Conservation (phyloP, 2,113 vertebrate species). For the Ptilorrhoa leucosticta region DNA sequence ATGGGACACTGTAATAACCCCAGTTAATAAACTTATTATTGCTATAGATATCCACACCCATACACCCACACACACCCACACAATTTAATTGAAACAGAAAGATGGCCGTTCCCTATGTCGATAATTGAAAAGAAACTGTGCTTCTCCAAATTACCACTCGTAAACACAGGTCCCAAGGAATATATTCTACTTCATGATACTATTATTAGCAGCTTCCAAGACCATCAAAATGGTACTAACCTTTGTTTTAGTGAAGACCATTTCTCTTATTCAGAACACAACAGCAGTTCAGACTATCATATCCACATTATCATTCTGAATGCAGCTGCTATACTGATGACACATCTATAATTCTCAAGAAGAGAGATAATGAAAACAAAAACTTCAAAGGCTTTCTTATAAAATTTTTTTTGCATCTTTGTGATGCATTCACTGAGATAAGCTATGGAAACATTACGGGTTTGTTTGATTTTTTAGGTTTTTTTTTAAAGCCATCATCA, state of each 20-base stretch:
- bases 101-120: neutral
- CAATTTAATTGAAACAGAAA: neutral
- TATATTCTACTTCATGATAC: neutral
- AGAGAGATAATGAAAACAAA: neutral
- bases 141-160: neutral
- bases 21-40: neutral
- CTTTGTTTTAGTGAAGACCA: neutral
- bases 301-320: neutral
- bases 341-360: neutral
- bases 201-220: neutral
- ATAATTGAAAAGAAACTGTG: neutral
- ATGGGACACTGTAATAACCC: neutral
- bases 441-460: neutral
- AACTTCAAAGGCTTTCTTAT: neutral
- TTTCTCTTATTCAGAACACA: neutral
- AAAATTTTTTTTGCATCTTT: neutral
- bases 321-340: neutral
- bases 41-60: neutral
- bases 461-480: neutral
- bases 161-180: neutral
- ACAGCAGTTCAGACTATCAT: neutral
- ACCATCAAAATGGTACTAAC: neutral
- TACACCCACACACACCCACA: neutral
- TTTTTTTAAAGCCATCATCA: neutral
- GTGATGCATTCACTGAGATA: neutral